Evolutionary conservation across 1,140 invertebrate genomes (phyloP).

Genomic region (Manduca sexta): DNA sequence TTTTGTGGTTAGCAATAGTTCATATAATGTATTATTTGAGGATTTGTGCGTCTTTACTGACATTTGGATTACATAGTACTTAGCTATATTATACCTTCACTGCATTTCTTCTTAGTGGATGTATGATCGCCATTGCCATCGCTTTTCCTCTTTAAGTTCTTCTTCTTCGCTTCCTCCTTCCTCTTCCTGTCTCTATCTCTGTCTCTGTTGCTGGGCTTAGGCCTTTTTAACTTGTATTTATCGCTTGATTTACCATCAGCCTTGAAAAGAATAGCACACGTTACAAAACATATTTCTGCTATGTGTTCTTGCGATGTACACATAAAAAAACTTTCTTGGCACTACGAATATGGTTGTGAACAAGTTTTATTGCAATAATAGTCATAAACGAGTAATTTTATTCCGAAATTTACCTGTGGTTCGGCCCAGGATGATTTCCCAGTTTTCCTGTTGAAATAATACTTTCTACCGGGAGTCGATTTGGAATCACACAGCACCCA

Average conservation of each 20-base stretch:
- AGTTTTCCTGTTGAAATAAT: slow-evolving; percentile 63
- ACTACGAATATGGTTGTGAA: neutral
- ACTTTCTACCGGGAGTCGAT: slow-evolving; percentile 59
- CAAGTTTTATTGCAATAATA: slow-evolving; percentile 6
- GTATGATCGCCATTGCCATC: slow-evolving; percentile 24
- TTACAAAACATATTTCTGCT: too few species aligned
- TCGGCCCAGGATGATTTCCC: slow-evolving; percentile 61
- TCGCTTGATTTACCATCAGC: slow-evolving; percentile 26
- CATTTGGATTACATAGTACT: too few species aligned
- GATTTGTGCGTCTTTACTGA: too few species aligned
- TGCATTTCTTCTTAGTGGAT: slow-evolving; percentile 27
- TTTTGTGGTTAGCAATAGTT: too few species aligned
- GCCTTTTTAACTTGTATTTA: slow-evolving; percentile 33
- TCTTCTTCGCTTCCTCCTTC: slow-evolving; percentile 31
- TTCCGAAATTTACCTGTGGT: slow-evolving; percentile 54
- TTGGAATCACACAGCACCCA: slow-evolving; percentile 59
- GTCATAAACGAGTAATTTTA: neutral
- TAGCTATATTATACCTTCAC: too few species aligned
- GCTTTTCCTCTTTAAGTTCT: slow-evolving; percentile 46
- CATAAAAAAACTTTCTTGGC: too few species aligned
- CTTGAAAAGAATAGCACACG: slow-evolving; percentile 21
- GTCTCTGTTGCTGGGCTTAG: slow-evolving; percentile 19
- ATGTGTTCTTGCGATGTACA: too few species aligned
- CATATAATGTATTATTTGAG: too few species aligned
- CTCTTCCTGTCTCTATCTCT: slow-evolving; percentile 29